These are phyloP conservation scores for Apodemus sylvaticus DNA, from an alignment of 2,113 vertebrate species.

Conservation along the genomic window DNA sequence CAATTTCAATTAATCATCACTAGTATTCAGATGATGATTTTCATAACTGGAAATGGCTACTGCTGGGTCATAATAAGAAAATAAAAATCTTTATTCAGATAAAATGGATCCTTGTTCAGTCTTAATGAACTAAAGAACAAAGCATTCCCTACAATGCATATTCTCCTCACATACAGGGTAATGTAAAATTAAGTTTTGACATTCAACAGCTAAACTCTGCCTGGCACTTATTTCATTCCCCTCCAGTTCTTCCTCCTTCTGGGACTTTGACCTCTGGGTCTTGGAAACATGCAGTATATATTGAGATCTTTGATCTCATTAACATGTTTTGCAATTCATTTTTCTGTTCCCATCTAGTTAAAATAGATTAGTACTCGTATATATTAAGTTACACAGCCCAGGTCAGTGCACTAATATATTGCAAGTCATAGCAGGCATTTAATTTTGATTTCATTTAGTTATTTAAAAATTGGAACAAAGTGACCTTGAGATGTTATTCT, in stretches of 20 bases:
- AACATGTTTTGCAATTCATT: conserved; percentile 72
- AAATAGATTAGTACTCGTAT: conserved; percentile 70
- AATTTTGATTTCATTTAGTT: conserved; percentile 70
- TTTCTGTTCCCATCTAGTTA: conserved; percentile 67
- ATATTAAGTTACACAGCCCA: conserved; percentile 71
- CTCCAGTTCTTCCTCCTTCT: neutral
- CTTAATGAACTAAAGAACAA: neutral
- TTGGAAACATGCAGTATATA: conserved; percentile 53
- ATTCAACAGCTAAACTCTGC: conserved; percentile 1
- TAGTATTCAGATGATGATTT: conserved; percentile 46
- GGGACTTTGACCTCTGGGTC: conserved; percentile 59
- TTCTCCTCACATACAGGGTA: conserved; percentile 32
- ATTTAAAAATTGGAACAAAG: conserved; percentile 57
- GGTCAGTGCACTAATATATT: conserved; percentile 58
- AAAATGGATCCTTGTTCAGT: conserved; percentile 41
- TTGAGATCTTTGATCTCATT: conserved; percentile 74
- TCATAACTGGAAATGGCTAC: conserved; percentile 32
- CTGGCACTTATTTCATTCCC: neutral
- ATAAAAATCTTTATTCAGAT: conserved; percentile 55
- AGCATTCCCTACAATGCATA: neutral
- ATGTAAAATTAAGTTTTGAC: conserved; percentile 49
- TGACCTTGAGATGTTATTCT: conserved; percentile 58
- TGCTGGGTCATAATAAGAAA: conserved; percentile 24
- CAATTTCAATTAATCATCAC: conserved; percentile 36
- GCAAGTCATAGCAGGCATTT: conserved; percentile 59